Evolutionary conservation across 2,888 invertebrate species (phyloP).

Genomic region (Alcis repandata): DNA sequence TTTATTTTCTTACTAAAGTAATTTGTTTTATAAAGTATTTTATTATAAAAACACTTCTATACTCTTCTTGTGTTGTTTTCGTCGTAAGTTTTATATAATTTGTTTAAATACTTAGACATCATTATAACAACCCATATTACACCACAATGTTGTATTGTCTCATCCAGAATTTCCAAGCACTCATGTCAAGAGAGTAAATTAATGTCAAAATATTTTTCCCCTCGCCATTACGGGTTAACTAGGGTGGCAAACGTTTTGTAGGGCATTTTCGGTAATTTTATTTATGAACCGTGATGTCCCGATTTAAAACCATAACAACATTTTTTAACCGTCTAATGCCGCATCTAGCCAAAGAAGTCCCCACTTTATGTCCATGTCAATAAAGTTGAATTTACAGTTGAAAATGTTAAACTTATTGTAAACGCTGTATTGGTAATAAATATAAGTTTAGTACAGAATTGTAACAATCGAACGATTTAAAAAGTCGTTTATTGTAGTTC

Average conservation of each 20-base stretch:
- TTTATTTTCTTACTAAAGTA: too few relatives aligned
- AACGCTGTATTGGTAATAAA: slow-evolving; percentile 63
- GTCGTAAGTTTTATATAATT: too few relatives aligned
- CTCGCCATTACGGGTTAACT: slow-evolving; percentile 75
- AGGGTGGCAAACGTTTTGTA: slow-evolving; percentile 72
- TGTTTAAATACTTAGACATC: too few relatives aligned
- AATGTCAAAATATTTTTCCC: slow-evolving; percentile 83
- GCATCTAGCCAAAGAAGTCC: slow-evolving; percentile 8
- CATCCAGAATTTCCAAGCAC: slow-evolving; percentile 48
- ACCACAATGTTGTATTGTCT: neutral
- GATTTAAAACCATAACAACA: slow-evolving; percentile 63
- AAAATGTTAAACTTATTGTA: neutral
- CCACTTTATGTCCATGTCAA: neutral
- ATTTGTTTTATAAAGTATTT: too few relatives aligned
- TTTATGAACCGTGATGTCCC: slow-evolving; percentile 80
- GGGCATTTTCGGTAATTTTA: slow-evolving; percentile 77
- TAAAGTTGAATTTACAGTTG: slow-evolving; percentile 22
- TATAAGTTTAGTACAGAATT: slow-evolving; percentile 66
- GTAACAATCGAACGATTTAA: slow-evolving; percentile 74
- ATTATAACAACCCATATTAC: too few relatives aligned
- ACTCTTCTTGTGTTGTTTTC: too few relatives aligned
- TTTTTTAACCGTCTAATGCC: slow-evolving; percentile 48
- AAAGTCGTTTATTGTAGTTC: slow-evolving; percentile 64
- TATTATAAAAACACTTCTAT: too few relatives aligned
- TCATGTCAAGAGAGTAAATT: slow-evolving; percentile 56